Conservation (phyloP, 2,888 invertebrate species). For the Hipparchia semele region DNA sequence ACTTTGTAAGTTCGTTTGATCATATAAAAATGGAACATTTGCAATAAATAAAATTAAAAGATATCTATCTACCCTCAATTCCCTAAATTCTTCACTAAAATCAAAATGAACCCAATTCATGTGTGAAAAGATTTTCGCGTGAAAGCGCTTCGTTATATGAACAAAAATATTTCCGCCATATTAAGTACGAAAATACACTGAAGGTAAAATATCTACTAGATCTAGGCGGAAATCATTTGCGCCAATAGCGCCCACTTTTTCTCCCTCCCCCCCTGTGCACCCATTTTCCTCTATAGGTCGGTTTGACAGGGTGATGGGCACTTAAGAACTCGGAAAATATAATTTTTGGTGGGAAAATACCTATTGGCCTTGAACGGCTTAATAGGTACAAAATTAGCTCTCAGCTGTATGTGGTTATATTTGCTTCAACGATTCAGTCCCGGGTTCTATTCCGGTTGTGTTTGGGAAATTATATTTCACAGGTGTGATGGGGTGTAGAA, state of each 20-base stretch:
- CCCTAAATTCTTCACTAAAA: constrained; percentile 6
- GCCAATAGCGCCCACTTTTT: constrained; percentile 58
- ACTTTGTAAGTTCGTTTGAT: too few species aligned
- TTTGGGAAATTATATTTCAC: too few species aligned
- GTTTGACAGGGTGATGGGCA: constrained; percentile 54
- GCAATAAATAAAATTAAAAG: too few species aligned
- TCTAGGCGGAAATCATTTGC: constrained; percentile 70
- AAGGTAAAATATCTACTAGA: constrained; percentile 53
- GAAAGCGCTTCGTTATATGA: constrained; percentile 21
- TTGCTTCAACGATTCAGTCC: background rate
- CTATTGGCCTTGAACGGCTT: constrained; percentile 47
- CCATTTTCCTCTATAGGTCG: constrained; percentile 47
- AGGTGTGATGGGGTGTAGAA: too few species aligned
- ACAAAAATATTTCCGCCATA: constrained; percentile 22
- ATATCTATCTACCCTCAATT: too few species aligned
- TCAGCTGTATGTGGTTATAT: too few species aligned
- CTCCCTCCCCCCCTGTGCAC: constrained; percentile 17
- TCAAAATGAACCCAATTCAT: constrained; percentile 21
- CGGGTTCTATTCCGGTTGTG: background rate
- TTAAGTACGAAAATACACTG: constrained; percentile 28
- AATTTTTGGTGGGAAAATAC: constrained; percentile 62
- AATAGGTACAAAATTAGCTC: background rate
- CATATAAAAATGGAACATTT: too few species aligned
- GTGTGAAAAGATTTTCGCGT: constrained; percentile 13
- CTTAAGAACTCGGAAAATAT: constrained; percentile 60